Evolutionary conservation across 2,113 vertebrate species (phyloP), one percentile per base, ranked within the genome.

Genomic region (Elachura formosa): DNA sequence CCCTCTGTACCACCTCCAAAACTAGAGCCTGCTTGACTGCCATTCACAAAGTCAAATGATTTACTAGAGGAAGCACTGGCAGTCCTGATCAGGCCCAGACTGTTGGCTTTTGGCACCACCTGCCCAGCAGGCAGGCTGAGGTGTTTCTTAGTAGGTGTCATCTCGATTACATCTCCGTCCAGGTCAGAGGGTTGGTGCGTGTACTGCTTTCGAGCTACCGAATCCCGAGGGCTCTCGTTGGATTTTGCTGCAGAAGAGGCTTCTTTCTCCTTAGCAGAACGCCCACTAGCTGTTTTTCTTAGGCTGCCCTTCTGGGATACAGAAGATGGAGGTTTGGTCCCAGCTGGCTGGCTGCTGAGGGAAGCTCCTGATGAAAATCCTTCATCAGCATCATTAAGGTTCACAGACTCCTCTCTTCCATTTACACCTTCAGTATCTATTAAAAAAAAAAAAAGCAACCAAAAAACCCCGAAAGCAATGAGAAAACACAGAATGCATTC

Each of bases 341-440:
- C 98, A 49, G 97, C 89, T 91, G 99, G 99, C 96, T 99, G 99
- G 97, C 99, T 99, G 98, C 99, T 99, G 97, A 99, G 99, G 23
- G 99, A 99, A 23, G 99, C 99, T 84, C 99, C 99, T 3, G 99
- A 99, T 79, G 99, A 99, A 98, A 99, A 99, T 43, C 99, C 99
- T 97, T 99, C 99, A 38, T 99, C 99, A 28, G 99, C 99, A 97
- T 99, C 99, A 71, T 99, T 99, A 64, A 98, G 84, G 95, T 98
- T 99, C 97, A 99, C 96, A 73, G 98, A 99, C 38, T 99, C 99
- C 34, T 99, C 99, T 77, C 98, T 99, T 73, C 98, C 98, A 61
- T 99, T 99, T 96, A 99, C 91, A 72, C 98, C 98, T 26, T 99
- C 99, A 61, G 97, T 92, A 84, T 99, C 99, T 99, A 97, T 95